Conservation (phyloP, 1,140 invertebrate genomes). For the Drosophila nigromelanica region DNA sequence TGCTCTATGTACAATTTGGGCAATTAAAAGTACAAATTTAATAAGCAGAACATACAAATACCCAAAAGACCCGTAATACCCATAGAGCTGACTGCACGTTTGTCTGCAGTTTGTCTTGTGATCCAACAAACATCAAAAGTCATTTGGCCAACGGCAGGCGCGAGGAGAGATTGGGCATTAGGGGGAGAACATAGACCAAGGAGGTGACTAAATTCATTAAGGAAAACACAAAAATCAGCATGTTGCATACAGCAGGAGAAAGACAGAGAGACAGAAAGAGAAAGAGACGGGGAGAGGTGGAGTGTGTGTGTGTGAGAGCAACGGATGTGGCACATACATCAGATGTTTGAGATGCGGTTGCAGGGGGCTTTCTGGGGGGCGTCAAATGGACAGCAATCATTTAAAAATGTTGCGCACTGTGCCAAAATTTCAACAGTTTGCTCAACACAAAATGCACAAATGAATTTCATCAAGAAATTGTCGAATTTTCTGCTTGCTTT, state of each 20-base stretch:
- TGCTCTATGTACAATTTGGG: slow-evolving; percentile 35
- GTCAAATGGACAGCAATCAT: slow-evolving; percentile 42
- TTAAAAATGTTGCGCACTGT: slow-evolving; percentile 39
- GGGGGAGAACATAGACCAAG: background rate
- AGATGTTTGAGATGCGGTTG: background rate
- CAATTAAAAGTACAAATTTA: slow-evolving; percentile 65
- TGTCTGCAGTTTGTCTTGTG: slow-evolving; percentile 13
- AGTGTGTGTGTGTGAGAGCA: background rate
- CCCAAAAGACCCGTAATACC: slow-evolving; percentile 1
- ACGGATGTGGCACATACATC: slow-evolving; percentile 31
- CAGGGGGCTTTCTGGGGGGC: background rate
- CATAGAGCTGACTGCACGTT: background rate
- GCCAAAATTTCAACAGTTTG: slow-evolving; percentile 54
- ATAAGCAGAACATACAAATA: slow-evolving; percentile 32
- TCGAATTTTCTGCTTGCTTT: slow-evolving; percentile 21
- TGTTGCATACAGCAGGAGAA: slow-evolving; percentile 24
- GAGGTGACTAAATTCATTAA: slow-evolving; percentile 55
- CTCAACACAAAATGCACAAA: slow-evolving; percentile 34
- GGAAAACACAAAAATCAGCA: slow-evolving; percentile 55
- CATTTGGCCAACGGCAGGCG: slow-evolving; percentile 25
- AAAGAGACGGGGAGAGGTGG: background rate
- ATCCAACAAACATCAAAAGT: slow-evolving; percentile 36
- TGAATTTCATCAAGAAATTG: slow-evolving; percentile 32
- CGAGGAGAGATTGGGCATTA: too few species aligned
- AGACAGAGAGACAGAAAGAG: slow-evolving; percentile 1